Evolutionary conservation across 2,113 vertebrate genomes (phyloP).

Genomic region (Albula glossodonta): DNA sequence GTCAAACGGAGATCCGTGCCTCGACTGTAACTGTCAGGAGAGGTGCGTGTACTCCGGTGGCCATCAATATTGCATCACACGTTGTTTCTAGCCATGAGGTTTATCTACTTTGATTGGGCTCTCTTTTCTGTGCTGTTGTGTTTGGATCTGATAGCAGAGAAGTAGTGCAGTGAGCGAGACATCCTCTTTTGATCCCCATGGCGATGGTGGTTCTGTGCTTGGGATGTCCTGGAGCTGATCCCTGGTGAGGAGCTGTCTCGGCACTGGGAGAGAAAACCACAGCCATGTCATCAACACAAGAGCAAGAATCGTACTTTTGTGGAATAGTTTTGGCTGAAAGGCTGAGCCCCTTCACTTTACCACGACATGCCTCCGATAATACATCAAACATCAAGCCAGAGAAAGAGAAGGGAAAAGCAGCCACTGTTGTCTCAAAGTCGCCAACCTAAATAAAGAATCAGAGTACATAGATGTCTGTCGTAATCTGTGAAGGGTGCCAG

Average conservation of each 20-base stretch:
- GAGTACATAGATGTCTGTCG: no score
- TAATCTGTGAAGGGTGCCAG: no score
- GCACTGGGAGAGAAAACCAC: background rate
- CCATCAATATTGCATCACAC: constrained; percentile 65
- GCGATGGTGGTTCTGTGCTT: constrained; percentile 19
- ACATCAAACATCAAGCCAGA: background rate
- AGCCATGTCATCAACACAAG: background rate
- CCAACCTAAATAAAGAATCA: background rate
- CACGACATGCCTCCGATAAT: background rate
- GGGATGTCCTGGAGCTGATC: background rate
- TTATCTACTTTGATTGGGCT: constrained; percentile 47
- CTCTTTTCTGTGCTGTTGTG: constrained; percentile 33
- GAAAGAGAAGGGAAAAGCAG: background rate
- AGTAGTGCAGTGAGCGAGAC: background rate
- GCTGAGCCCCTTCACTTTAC: background rate
- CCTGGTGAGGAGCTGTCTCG: background rate
- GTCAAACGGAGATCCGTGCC: constrained; percentile 26
- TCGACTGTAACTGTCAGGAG: constrained; percentile 39
- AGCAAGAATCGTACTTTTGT: background rate
- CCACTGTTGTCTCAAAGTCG: background rate
- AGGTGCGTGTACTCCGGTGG: constrained; percentile 11
- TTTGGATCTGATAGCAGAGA: constrained; percentile 24
- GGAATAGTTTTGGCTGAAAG: background rate
- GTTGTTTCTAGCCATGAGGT: constrained; percentile 54
- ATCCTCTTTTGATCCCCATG: constrained; percentile 37